Evolutionary conservation across 1,140 invertebrate species (phyloP).

Genomic region (Coelopa frigida): DNA sequence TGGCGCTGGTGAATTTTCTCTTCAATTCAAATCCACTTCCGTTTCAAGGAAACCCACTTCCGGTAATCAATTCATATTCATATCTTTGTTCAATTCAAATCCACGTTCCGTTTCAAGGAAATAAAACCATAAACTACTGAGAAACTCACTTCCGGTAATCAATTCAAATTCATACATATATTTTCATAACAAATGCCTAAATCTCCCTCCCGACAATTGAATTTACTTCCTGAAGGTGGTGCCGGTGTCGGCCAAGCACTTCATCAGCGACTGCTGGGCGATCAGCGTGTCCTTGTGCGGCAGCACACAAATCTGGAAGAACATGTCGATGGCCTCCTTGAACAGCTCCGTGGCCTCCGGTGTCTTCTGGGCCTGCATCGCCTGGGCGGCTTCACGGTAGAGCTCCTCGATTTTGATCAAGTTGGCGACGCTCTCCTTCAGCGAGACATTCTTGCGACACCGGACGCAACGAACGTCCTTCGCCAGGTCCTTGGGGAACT

Average conservation of each 20-base stretch:
- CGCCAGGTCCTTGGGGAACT: constrained; percentile 37
- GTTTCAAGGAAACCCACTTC: too few species aligned
- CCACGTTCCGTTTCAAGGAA: too few species aligned
- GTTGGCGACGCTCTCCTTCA: constrained; percentile 45
- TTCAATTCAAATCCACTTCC: too few species aligned
- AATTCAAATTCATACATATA: not conserved
- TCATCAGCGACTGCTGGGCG: constrained; percentile 54
- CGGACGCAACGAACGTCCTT: constrained; percentile 48
- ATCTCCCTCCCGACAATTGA: too few species aligned
- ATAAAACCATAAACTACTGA: too few species aligned
- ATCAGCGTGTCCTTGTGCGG: constrained; percentile 53
- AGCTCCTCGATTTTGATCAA: constrained; percentile 49
- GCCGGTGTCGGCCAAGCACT: constrained; percentile 49
- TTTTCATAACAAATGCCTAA: too few species aligned
- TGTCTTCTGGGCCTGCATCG: constrained; percentile 44
- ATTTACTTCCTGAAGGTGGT: constrained; percentile 31
- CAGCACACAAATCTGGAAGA: constrained; percentile 49
- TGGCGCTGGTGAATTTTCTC: too few species aligned
- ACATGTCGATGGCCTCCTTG: constrained; percentile 47
- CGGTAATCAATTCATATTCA: too few species aligned
- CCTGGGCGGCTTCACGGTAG: constrained; percentile 47
- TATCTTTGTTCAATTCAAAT: too few species aligned
- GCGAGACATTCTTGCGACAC: constrained; percentile 49
- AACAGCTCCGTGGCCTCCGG: constrained; percentile 44
- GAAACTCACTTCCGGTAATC: too few species aligned